Evolutionary conservation across 2,888 invertebrate species (phyloP), one percentile per base, ranked within the genome.

Genomic region (Volucella inanis): DNA sequence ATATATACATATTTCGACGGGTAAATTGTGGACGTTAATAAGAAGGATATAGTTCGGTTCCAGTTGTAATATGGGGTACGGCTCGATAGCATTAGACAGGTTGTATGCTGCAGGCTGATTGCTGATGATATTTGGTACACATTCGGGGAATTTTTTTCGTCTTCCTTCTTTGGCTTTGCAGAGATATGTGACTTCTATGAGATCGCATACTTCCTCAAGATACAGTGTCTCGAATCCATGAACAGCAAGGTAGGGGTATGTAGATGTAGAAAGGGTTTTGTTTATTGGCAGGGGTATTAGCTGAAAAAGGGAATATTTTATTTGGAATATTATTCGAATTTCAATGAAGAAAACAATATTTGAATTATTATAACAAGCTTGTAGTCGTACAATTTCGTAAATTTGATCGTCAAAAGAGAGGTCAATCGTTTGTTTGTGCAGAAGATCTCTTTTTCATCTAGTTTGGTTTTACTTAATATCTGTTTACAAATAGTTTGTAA

Each of bases 301-400:
- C 11, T 78, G 67, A 22, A 67, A 77, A 45, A 83, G 15, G 59
- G 64, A 65, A 50, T 54, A 64, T 10, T 22, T 68, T 39, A 59
- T 41, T 14, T n/a, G n/a, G n/a, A n/a, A n/a, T n/a, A n/a, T n/a
- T n/a, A n/a, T n/a, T n/a, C n/a, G n/a, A n/a, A n/a, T n/a, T n/a
- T n/a, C n/a, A n/a, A n/a, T n/a, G n/a, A n/a, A n/a, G n/a, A n/a
- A n/a, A n/a, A n/a, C n/a, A n/a, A n/a, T n/a, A n/a, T 45, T 85
- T 39, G 59, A 31, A 22, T 57, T 11, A 57, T 64, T 82, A 52
- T 71, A 84, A 39, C 76, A 79, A 15, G 79, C 76, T 52, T 84
- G 70, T 43, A 76, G 15, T 38, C 62, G 54, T n/a, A 74, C 39
- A 49, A 84, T 11, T 70, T 84, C 84, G 15, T 79, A 84, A 8